A percentile compares a stretch with the other conserved stretches of the same genome.
These are phyloP conservation scores for Sebastes kiyomatsui DNA, from an alignment of 2,797 vertebrate species.

Conservation along the genomic window DNA sequence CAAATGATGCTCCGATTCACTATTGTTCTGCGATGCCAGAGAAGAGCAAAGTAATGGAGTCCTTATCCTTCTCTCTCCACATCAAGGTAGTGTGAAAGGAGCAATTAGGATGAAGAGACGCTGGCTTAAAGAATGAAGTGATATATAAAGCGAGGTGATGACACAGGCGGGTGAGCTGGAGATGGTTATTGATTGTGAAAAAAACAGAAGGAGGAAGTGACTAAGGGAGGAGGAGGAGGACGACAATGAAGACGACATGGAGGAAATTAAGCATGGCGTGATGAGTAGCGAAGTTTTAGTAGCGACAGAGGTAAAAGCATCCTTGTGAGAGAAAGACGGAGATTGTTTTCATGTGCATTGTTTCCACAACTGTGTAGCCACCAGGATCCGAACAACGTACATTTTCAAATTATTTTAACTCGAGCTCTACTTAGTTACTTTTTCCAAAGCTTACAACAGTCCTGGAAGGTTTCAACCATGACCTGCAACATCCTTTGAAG, in stretches of 20 bases:
- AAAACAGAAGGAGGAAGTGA: conserved; percentile 47
- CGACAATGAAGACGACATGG: not conserved
- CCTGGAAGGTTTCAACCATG: not conserved
- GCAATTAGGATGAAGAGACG: not conserved
- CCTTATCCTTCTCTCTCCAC: not conserved
- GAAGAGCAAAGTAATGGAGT: not conserved
- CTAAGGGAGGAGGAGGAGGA: not conserved
- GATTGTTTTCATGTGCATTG: not conserved
- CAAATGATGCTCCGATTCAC: not conserved
- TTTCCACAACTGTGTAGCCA: not conserved
- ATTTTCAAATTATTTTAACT: not conserved
- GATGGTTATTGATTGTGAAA: conserved; percentile 31
- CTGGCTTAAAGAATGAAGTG: not conserved
- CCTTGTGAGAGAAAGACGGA: not conserved
- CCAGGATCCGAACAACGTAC: not conserved
- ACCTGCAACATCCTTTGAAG: no score
- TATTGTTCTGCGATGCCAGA: not conserved
- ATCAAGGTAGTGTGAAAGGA: not conserved
- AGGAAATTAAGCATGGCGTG: conserved; percentile 9
- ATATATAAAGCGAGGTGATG: not conserved
- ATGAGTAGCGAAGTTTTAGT: not conserved
- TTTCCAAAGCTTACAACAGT: not conserved
- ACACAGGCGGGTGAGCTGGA: conserved; percentile 14
- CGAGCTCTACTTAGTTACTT: not conserved
- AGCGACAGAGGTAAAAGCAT: conserved; percentile 3